Evolutionary conservation across 2,888 invertebrate species (phyloP).

Genomic region (Chrysolina americana): DNA sequence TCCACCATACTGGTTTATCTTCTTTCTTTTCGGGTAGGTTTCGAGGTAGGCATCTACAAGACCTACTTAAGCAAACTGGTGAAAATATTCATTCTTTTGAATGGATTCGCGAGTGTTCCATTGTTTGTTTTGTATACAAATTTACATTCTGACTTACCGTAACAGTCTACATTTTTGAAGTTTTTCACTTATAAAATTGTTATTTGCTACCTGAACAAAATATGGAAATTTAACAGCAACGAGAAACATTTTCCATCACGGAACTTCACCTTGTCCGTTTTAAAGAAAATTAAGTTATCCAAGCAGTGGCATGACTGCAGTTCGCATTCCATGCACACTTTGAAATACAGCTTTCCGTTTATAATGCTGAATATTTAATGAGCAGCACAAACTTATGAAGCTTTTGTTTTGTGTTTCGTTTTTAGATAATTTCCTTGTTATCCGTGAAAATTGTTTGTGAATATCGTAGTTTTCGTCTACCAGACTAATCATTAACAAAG

Average conservation of each 20-base stretch:
- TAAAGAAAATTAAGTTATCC: conserved; percentile 63
- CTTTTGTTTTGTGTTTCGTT: conserved; percentile 25
- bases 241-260: conserved; percentile 36
- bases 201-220: conserved; percentile 43
- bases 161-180: neutral
- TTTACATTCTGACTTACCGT: neutral
- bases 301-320: conserved; percentile 60
- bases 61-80: too few relatives aligned
- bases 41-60: too few relatives aligned
- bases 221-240: conserved; percentile 37
- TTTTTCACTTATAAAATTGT: neutral
- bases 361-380: conserved; percentile 49
- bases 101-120: too few relatives aligned
- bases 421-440: conserved; percentile 13
- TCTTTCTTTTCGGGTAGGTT: too few relatives aligned
- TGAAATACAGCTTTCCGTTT: conserved; percentile 49
- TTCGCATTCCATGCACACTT: conserved; percentile 59
- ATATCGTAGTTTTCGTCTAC: too few relatives aligned
- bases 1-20: too few relatives aligned
- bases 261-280: conserved; percentile 55
- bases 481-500: too few relatives aligned
- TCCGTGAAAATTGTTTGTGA: neutral
- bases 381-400: conserved; percentile 20
- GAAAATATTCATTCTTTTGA: too few relatives aligned
- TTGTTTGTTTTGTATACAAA: too few relatives aligned